Conservation (phyloP, 30 jellyfish, hydroid and myxozoan species). For the Chrysaora quinquecirrha region DNA sequence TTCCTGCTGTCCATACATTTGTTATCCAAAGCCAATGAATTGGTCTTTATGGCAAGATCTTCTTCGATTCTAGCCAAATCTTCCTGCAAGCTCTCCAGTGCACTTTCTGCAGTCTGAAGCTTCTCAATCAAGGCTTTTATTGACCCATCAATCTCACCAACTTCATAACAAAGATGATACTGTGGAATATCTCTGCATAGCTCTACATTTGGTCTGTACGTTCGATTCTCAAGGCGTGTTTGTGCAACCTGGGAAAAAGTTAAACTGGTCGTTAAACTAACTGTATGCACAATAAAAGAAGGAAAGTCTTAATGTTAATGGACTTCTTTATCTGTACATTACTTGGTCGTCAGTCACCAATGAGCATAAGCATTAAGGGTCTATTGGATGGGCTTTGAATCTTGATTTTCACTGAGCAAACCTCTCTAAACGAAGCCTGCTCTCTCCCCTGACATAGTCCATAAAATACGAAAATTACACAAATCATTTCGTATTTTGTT, state of each 20-base stretch:
- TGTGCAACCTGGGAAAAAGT: slow-evolving; percentile 85
- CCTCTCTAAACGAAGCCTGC: too few species aligned
- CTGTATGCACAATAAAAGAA: too few species aligned
- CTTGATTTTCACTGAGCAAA: too few species aligned
- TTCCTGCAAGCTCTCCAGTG: slow-evolving; percentile 63
- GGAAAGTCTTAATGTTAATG: too few species aligned
- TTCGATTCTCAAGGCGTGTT: slow-evolving; percentile 90
- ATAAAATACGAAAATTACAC: too few species aligned
- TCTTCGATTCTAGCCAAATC: slow-evolving; percentile 89
- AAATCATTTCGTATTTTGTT: too few species aligned
- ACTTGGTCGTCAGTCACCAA: too few species aligned
- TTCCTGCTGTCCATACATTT: slow-evolving; percentile 81
- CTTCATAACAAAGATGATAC: slow-evolving; percentile 92
- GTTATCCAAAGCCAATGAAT: slow-evolving; percentile 83
- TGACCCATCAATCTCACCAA: slow-evolving; percentile 93
- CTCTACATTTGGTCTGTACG: slow-evolving; percentile 86
- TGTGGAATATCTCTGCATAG: slow-evolving; percentile 97
- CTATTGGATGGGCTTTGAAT: too few species aligned
- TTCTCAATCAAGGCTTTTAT: slow-evolving; percentile 76
- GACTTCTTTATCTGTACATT: too few species aligned
- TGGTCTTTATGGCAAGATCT: slow-evolving; percentile 79
- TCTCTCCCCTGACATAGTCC: too few species aligned
- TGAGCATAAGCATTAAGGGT: too few species aligned
- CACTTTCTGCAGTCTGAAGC: slow-evolving; percentile 82
- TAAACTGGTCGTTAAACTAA: too few species aligned